phyloP scores from a whole-genome alignment of 2,797 vertebrate species.

The Pogoniulus pusillus region DNA sequence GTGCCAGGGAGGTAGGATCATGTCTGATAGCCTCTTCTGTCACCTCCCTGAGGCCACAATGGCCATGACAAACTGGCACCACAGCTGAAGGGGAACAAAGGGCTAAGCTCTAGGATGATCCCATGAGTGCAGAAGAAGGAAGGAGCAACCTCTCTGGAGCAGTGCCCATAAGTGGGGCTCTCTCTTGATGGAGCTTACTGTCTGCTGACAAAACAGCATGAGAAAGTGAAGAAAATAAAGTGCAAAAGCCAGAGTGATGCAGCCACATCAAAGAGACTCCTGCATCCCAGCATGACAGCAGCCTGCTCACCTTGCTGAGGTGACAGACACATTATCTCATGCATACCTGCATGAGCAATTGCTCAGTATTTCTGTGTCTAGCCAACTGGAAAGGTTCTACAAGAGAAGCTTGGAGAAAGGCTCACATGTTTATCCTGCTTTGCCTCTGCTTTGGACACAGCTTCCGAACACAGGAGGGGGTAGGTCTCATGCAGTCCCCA shows the following conservation, averaged over 20 bases:
- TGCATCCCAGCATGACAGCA: fast-evolving
- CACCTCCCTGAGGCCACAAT: not conserved
- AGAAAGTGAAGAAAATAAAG: not conserved
- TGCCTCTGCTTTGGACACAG: not conserved
- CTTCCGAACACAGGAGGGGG: not conserved
- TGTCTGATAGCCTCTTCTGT: fast-evolving
- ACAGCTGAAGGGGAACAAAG: not conserved
- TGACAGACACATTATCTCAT: fast-evolving
- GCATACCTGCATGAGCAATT: not conserved
- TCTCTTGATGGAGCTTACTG: not conserved
- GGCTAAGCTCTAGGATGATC: fast-evolving
- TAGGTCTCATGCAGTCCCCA: not conserved
- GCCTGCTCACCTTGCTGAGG: not conserved
- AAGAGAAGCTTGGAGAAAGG: not conserved
- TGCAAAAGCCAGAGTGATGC: not conserved
- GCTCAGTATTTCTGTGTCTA: not conserved
- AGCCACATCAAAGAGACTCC: not conserved
- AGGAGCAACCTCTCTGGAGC: not conserved
- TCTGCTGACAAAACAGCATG: not conserved
- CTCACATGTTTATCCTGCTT: not conserved
- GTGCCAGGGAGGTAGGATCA: not conserved
- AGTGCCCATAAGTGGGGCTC: not conserved
- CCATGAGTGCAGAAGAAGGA: not conserved
- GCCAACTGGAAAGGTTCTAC: not conserved
- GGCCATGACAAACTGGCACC: not conserved